These are phyloP conservation scores for Drosophila rellima DNA, from an alignment of 2,888 invertebrate species.

Conservation along the genomic window DNA sequence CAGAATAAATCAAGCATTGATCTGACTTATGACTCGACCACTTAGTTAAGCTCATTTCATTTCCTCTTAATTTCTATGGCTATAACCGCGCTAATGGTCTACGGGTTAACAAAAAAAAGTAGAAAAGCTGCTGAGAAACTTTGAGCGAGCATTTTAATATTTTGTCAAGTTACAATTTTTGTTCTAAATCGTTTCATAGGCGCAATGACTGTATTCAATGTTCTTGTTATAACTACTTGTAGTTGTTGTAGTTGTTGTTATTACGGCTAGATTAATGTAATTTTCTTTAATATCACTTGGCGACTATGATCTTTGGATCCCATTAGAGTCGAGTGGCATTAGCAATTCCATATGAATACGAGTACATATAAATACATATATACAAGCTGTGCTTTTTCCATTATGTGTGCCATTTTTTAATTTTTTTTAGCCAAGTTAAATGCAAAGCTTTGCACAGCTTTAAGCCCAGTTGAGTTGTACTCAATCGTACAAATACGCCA, in stretches of 20 bases:
- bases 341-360: neutral
- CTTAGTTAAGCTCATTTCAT: conserved; percentile 29
- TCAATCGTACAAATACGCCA: conserved; percentile 20
- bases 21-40: conserved; percentile 18
- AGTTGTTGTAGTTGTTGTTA: conserved; percentile 23
- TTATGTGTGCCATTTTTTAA: neutral
- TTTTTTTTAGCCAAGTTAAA: conserved; percentile 23
- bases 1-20: conserved; percentile 43
- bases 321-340: conserved; percentile 45
- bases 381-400: conserved; percentile 12
- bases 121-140: neutral
- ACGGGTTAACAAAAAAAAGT: conserved; percentile 18
- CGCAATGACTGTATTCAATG: conserved; percentile 46
- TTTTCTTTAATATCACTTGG: conserved; percentile 56
- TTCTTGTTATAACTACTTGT: conserved; percentile 19
- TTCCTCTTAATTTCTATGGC: conserved; percentile 44
- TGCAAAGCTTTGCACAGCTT: conserved; percentile 30
- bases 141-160: neutral
- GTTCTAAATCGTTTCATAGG: conserved; percentile 40
- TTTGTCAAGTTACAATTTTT: conserved; percentile 10
- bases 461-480: neutral
- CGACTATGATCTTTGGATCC: conserved; percentile 70
- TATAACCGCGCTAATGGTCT: conserved; percentile 9
- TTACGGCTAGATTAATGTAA: conserved; percentile 52
- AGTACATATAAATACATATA: conserved; percentile 1